Conservation (phyloP, 2,888 invertebrate species). For the Sesia apiformis region DNA sequence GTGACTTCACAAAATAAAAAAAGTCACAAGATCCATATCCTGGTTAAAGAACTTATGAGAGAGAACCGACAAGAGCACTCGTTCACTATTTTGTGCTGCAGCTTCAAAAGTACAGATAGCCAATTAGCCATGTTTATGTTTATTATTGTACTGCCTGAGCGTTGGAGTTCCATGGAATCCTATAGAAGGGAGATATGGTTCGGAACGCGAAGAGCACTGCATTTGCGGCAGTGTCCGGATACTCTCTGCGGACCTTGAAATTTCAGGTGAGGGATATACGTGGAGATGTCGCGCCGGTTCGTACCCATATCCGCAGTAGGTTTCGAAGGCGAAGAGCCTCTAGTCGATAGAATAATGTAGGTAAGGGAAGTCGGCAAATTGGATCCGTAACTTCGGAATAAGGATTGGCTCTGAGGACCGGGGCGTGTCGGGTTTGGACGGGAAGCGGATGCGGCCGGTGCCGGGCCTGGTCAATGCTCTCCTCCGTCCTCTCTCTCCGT, state of each 20-base stretch:
- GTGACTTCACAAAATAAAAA: no score
- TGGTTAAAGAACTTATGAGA: no score
- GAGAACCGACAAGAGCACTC: no score
- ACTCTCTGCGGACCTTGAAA: neutral
- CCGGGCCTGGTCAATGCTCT: neutral
- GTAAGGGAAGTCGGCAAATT: constrained; percentile 1
- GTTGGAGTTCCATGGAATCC: neutral
- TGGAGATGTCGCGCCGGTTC: neutral
- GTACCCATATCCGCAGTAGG: neutral
- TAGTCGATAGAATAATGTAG: constrained; percentile 1
- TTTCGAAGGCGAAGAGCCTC: neutral
- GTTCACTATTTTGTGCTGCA: no score
- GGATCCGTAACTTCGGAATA: neutral
- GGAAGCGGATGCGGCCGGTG: neutral
- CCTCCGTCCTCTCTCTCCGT: no score
- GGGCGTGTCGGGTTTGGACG: neutral
- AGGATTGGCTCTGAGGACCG: neutral
- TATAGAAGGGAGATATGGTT: neutral
- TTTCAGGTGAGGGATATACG: neutral
- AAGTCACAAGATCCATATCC: no score
- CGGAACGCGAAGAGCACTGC: neutral
- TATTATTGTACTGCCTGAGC: neutral
- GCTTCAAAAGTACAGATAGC: no score
- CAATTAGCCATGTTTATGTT: no score
- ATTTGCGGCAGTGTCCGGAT: neutral